phyloP scores from a whole-genome alignment of 2,797 vertebrate species.

The Xenopus petersii region DNA sequence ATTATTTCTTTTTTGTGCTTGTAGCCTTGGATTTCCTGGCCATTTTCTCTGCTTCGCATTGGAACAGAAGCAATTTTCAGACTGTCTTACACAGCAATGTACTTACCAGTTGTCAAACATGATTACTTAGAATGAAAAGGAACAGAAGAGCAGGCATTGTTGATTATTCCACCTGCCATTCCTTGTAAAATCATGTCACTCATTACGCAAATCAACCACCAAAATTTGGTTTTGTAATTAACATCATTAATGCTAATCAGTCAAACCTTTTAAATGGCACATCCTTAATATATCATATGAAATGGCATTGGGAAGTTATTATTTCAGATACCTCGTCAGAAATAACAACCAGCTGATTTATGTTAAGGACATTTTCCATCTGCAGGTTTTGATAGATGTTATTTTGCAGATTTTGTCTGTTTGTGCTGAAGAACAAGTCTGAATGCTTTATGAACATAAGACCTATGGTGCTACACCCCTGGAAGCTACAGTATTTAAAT shows the following conservation, averaged over 20 bases:
- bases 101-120: conserved; percentile 2
- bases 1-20: neutral
- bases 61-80: conserved; percentile 9
- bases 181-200: conserved; percentile 2
- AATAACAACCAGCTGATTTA: neutral
- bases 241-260: conserved; percentile 4
- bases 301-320: neutral
- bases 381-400: no score
- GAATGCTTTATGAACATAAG: no score
- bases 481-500: no score
- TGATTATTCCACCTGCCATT: conserved; percentile 11
- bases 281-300: neutral
- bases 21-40: neutral
- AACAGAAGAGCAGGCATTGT: neutral
- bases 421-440: no score
- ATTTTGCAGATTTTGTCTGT: no score
- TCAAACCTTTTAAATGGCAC: neutral
- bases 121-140: conserved; percentile 8
- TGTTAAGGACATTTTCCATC: neutral
- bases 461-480: no score
- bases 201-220: neutral
- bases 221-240: conserved; percentile 1
- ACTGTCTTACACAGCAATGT: neutral
- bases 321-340: neutral
- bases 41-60: neutral